Conservation (phyloP, 2,113 vertebrate species). For the Patagioenas fasciata region DNA sequence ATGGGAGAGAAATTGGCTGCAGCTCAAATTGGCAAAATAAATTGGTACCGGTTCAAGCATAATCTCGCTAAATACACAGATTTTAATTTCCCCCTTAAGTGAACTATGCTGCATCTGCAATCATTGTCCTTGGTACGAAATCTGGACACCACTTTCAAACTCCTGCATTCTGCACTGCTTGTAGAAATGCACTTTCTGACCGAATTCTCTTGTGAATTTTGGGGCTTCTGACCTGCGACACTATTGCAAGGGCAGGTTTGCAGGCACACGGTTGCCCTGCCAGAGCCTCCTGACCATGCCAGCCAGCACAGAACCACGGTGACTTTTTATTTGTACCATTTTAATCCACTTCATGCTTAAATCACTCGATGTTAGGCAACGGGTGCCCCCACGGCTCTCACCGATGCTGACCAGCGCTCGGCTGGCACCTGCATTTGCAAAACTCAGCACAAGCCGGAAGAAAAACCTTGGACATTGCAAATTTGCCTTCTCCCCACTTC, state of each 20-base stretch:
- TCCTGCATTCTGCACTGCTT: neutral
- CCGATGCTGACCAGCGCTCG: fast-evolving
- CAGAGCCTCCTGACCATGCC: fast-evolving
- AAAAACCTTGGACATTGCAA: neutral
- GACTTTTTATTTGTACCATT: neutral
- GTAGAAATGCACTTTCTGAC: neutral
- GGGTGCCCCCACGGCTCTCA: neutral
- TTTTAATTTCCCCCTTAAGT: constrained; percentile 43
- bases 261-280: fast-evolving
- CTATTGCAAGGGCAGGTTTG: neutral
- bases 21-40: constrained; percentile 45
- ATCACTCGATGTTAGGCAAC: neutral
- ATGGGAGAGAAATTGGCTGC: constrained; percentile 47
- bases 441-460: neutral
- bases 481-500: neutral
- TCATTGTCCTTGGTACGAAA: constrained; percentile 29
- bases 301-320: fast-evolving
- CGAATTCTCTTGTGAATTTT: neutral
- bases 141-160: neutral
- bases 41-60: constrained; percentile 44
- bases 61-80: constrained; percentile 58
- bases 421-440: fast-evolving
- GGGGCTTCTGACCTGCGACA: fast-evolving
- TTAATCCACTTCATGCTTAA: neutral
- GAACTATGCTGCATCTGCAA: constrained; percentile 2